Conservation (phyloP, 2,888 invertebrate genomes). For the Drosophila flavopinicola region DNA sequence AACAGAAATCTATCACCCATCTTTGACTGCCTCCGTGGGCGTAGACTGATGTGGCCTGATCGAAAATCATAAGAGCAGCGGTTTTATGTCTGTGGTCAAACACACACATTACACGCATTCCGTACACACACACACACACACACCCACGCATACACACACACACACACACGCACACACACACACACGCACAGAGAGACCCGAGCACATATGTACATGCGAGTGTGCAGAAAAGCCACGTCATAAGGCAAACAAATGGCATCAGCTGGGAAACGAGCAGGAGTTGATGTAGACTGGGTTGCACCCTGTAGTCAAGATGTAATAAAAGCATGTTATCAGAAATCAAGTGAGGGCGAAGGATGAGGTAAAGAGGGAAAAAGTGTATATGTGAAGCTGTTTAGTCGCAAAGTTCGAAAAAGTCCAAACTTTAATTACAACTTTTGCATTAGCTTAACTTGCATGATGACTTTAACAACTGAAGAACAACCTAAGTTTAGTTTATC, state of each 20-base stretch:
- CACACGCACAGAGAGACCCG: too few species aligned
- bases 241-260: constrained; percentile 48
- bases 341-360: neutral
- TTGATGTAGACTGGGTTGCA: constrained; percentile 23
- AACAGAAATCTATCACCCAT: constrained; percentile 21
- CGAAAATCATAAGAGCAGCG: constrained; percentile 16
- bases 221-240: constrained; percentile 30
- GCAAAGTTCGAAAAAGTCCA: constrained; percentile 10
- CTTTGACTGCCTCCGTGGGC: neutral
- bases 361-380: neutral
- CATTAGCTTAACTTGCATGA: constrained; percentile 17
- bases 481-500: constrained; percentile 3
- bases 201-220: neutral
- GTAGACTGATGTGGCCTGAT: constrained; percentile 9
- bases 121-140: neutral
- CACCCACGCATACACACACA: neutral
- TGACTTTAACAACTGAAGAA: constrained; percentile 1
- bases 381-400: constrained; percentile 7
- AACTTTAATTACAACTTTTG: constrained; percentile 34
- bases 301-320: constrained; percentile 9
- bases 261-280: constrained; percentile 21
- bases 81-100: constrained; percentile 28
- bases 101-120: constrained; percentile 5
- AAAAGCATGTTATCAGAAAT: constrained; percentile 3
- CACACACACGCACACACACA: neutral